A percentile compares a stretch with the other conserved stretches of the same genome.
phyloP scores from a whole-genome alignment of 2,113 vertebrate species.

The Podarcis cretensis region DNA sequence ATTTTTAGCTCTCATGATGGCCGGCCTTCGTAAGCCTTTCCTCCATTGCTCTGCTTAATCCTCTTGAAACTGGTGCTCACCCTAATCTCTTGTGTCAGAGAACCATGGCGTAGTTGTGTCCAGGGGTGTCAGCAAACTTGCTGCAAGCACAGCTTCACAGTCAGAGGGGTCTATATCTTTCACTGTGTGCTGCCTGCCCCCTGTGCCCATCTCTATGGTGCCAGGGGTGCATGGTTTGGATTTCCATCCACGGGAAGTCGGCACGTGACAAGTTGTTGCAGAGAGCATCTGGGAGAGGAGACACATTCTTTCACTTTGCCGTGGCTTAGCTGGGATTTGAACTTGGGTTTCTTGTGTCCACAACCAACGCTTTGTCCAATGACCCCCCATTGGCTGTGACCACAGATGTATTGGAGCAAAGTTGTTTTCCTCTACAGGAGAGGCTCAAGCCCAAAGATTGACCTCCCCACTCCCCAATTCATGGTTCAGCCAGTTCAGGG shows the following conservation, averaged over 20 bases:
- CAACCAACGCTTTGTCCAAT: not conserved
- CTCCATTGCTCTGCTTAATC: not conserved
- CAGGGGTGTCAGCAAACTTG: not conserved
- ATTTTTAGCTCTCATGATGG: not conserved
- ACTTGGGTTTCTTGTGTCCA: not conserved
- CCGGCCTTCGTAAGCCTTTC: not conserved
- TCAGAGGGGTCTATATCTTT: not conserved
- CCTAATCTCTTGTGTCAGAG: not conserved
- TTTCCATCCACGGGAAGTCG: not conserved
- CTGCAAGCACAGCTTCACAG: fast-evolving
- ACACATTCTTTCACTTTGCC: not conserved
- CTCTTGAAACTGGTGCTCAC: not conserved
- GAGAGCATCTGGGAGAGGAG: not conserved
- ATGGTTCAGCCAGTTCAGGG: not conserved
- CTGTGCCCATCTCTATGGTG: not conserved
- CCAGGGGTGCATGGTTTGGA: not conserved
- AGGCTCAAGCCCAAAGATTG: not conserved
- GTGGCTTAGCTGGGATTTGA: not conserved
- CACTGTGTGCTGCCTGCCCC: not conserved
- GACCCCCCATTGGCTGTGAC: too few species aligned
- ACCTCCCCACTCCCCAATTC: not conserved
- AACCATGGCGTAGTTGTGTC: not conserved
- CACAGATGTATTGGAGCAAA: not conserved
- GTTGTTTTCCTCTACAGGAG: not conserved
- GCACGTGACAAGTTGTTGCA: not conserved